These are phyloP conservation scores for Lithobius niger DNA, from an alignment of 1,140 invertebrate genomes.

Conservation along the genomic window DNA sequence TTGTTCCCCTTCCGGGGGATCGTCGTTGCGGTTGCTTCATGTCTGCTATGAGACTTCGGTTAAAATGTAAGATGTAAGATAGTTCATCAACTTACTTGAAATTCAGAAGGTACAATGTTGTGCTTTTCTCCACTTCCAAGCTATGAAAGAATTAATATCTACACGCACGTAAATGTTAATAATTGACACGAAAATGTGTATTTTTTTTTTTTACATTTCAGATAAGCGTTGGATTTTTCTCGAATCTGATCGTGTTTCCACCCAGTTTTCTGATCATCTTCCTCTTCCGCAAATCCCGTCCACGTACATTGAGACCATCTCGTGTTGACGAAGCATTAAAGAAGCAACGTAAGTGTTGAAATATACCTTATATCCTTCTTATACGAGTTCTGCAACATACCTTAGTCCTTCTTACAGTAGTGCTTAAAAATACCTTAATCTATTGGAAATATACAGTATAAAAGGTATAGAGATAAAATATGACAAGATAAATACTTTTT, in stretches of 20 bases:
- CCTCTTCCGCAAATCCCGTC: constrained; percentile 23
- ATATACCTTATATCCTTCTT: too few relatives aligned
- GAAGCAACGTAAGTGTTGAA: neutral
- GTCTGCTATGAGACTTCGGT: neutral
- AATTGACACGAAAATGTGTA: neutral
- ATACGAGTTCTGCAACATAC: too few relatives aligned
- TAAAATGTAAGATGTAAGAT: neutral
- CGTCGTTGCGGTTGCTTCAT: neutral
- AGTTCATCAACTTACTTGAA: neutral
- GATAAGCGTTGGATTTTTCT: neutral
- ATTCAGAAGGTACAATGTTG: neutral
- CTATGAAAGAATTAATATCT: neutral
- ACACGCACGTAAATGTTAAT: neutral
- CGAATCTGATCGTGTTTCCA: constrained; percentile 37
- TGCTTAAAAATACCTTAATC: too few relatives aligned
- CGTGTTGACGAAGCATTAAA: constrained; percentile 14
- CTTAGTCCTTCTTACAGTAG: too few relatives aligned
- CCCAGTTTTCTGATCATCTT: constrained; percentile 38
- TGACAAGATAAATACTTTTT: too few relatives aligned
- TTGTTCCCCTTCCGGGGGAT: too few relatives aligned
- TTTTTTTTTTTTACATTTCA: constrained; percentile 17
- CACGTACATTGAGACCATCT: constrained; percentile 15
- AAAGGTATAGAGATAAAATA: too few relatives aligned
- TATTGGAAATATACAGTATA: too few relatives aligned
- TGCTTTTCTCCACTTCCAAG: neutral